Base-by-base conservation (phyloP, 2,797 vertebrate species). In the Masticophis lateralis region DNA sequence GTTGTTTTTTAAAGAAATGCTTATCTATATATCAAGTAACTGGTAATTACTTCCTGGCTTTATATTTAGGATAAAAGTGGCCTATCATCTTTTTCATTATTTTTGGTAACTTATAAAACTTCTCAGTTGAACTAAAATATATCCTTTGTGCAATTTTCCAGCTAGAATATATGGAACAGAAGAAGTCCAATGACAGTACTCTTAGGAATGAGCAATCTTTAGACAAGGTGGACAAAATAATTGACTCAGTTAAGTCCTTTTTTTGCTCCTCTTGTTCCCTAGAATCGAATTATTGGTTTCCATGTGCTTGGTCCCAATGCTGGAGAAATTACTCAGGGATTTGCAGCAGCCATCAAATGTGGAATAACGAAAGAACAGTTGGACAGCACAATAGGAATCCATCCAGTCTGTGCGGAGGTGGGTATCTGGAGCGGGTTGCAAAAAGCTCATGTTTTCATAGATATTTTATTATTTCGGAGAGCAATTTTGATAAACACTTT, bases 381-480 rank as follows among this genome's bases (percentile, higher is more conserved):
- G 96, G 98, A 98, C 91, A 94, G 74, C 95, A 98, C 98, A 0
- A 94, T 98, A 12, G 98, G 98, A 56, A 98, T 98, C 95, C 98
- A 98, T 86, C 98, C 98, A 0, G 96, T 98, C 94, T 98, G 98
- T 43, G 98, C 98, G n/a, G 98, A 98, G 98, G 98, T 99, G 92
- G 43, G 98, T 97, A 92, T n/a, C 27, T 25, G 32, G 43, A 25
- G 27, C 69, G 37, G 92, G n/a, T 0, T 63, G 9, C 20, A 32
- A 25, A 59, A 74, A 74, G 20, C 3, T 18, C 32, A 43, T 59
- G 8, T 59, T 88, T 56, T 60, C 28, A 16, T 18, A 63, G n/a
- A 16, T 6, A 18, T 47, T 25, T 79, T 83, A 2, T 83, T 83
- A 83, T 47, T 83, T 43, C 25, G 37, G 43, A 86, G 6, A 83